Conservation (phyloP, 2,888 invertebrate genomes). For the Caenorhabditis sulstoni region DNA sequence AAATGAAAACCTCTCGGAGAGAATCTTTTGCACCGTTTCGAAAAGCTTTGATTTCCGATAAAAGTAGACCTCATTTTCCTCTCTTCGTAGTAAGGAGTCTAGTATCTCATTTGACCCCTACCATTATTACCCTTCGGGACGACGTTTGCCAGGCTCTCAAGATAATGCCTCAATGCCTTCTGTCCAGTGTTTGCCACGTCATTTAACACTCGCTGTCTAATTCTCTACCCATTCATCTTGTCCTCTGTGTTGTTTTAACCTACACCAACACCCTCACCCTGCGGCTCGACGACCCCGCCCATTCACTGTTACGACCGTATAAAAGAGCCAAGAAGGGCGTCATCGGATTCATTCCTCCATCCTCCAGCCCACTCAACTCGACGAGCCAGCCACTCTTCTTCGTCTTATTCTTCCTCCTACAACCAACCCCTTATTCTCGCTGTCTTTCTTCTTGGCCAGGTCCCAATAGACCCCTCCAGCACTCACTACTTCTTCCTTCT, state of each 20-base stretch:
- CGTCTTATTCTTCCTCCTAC: conserved; percentile 5
- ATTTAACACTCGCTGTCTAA: neutral
- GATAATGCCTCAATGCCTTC: too few relatives aligned
- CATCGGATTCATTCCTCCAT: conserved; percentile 35
- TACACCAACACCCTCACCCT: conserved; percentile 17
- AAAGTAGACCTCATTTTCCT: too few relatives aligned
- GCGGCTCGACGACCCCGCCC: conserved; percentile 19
- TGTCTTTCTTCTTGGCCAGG: conserved; percentile 29
- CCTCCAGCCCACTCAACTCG: conserved; percentile 12
- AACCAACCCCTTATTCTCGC: conserved; percentile 24
- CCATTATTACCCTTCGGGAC: too few relatives aligned
- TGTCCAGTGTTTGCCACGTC: too few relatives aligned
- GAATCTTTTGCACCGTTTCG: too few relatives aligned
- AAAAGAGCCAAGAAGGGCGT: conserved; percentile 3
- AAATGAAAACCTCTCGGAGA: too few relatives aligned
- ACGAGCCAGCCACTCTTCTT: too few relatives aligned
- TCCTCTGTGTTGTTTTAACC: neutral
- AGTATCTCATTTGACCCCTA: too few relatives aligned
- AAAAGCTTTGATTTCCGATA: too few relatives aligned
- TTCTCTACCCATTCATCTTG: neutral
- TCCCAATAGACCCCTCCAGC: conserved; percentile 52
- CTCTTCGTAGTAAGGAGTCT: too few relatives aligned
- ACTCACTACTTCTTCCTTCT: conserved; percentile 5
- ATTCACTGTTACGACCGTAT: conserved; percentile 29
- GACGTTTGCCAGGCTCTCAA: too few relatives aligned